Percentiles rank a stretch among this genome's conserved stretches.
These are phyloP conservation scores for Sebastes nivosus DNA, from an alignment of 2,797 vertebrate genomes.

Conservation along the genomic window DNA sequence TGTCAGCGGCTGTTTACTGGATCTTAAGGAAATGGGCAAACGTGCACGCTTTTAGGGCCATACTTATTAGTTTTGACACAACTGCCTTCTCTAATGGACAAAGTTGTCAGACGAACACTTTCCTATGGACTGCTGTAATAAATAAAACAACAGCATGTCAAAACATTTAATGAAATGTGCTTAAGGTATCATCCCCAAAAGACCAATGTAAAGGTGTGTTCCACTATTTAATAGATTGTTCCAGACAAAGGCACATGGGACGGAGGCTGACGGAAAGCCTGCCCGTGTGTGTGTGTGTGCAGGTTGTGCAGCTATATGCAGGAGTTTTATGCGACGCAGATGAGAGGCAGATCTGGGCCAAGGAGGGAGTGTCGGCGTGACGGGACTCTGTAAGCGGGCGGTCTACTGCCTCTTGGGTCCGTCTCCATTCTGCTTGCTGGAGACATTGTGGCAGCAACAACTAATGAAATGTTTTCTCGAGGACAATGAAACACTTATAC, in stretches of 20 bases:
- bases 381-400: conserved; percentile 31
- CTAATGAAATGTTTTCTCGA: conserved; percentile 52
- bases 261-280: conserved; percentile 30
- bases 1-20: conserved; percentile 31
- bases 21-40: conserved; percentile 37
- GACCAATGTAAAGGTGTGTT: conserved; percentile 67
- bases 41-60: conserved; percentile 14
- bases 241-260: conserved; percentile 58
- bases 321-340: conserved; percentile 56
- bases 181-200: conserved; percentile 58
- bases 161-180: conserved; percentile 64
- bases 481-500: conserved; percentile 3
- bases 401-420: conserved; percentile 41
- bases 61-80: conserved; percentile 36
- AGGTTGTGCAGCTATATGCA: conserved; percentile 24
- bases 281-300: neutral
- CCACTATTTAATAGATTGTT: conserved; percentile 53
- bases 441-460: conserved; percentile 45
- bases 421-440: conserved; percentile 23
- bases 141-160: conserved; percentile 64
- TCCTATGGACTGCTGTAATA: conserved; percentile 38
- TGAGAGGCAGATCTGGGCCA: conserved; percentile 50
- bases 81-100: conserved; percentile 26
- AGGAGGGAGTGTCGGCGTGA: conserved; percentile 49
- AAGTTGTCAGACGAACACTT: conserved; percentile 40